Evolutionary conservation across 2,888 invertebrate genomes (phyloP).

Genomic region (Stomorhina lunata): DNA sequence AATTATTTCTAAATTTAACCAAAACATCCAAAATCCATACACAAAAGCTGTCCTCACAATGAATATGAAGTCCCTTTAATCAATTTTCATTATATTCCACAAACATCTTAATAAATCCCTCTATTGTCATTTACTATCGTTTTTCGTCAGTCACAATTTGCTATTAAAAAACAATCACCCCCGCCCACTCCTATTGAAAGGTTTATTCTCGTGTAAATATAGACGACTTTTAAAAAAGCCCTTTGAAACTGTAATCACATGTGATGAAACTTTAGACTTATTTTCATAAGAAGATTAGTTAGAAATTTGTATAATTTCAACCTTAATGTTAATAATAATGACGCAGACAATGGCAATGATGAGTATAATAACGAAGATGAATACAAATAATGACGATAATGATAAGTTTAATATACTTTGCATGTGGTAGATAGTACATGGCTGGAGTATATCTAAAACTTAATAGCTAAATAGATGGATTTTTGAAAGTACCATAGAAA

Average conservation of each 20-base stretch:
- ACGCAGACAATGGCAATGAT: neutral
- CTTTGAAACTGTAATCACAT: neutral
- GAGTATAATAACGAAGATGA: neutral
- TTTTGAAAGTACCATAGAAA: neutral
- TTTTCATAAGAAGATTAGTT: conserved; percentile 11
- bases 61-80: too few species aligned
- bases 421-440: neutral
- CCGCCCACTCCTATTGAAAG: too few species aligned
- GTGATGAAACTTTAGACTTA: neutral
- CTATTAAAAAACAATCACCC: too few species aligned
- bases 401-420: neutral
- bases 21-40: too few species aligned
- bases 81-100: too few species aligned
- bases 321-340: neutral
- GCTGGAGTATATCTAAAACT: neutral
- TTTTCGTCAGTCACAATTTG: too few species aligned
- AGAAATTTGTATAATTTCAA: neutral
- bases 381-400: neutral
- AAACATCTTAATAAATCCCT: too few species aligned
- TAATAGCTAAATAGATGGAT: neutral
- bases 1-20: too few species aligned
- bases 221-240: neutral
- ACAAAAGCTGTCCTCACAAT: too few species aligned
- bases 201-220: neutral
- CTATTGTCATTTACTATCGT: too few species aligned